phyloP scores from a whole-genome alignment of 2,888 invertebrate species.

The Abrostola tripartita region DNA sequence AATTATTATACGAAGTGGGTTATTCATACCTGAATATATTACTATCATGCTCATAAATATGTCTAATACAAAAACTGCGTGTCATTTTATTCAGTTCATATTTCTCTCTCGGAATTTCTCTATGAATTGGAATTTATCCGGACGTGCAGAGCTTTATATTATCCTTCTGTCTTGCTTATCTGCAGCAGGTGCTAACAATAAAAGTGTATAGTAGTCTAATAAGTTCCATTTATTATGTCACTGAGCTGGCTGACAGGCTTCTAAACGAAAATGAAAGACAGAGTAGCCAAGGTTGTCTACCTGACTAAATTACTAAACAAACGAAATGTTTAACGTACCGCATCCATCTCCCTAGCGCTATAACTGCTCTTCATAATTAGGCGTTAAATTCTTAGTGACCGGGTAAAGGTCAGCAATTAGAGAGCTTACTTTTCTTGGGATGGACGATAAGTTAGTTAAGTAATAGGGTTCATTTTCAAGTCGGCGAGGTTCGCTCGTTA shows the following conservation, averaged over 20 bases:
- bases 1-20: slow-evolving; percentile 40
- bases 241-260: slow-evolving; percentile 3
- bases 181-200: slow-evolving; percentile 1
- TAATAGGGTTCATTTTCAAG: slow-evolving; percentile 85
- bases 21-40: slow-evolving; percentile 28
- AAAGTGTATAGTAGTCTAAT: slow-evolving; percentile 8
- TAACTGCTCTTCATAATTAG: slow-evolving; percentile 51
- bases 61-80: slow-evolving; percentile 2
- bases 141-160: background rate
- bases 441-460: slow-evolving; percentile 77
- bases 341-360: slow-evolving; percentile 43
- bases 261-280: slow-evolving; percentile 37
- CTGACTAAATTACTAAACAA: slow-evolving; percentile 47
- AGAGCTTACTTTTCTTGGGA: slow-evolving; percentile 65
- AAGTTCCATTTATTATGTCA: slow-evolving; percentile 32
- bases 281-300: slow-evolving; percentile 28
- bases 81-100: slow-evolving; percentile 5
- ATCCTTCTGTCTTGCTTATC: background rate
- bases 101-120: background rate
- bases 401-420: slow-evolving; percentile 76
- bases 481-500: slow-evolving; percentile 79
- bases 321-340: slow-evolving; percentile 53
- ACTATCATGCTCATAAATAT: slow-evolving; percentile 16
- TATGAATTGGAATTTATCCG: background rate
- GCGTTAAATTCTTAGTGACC: slow-evolving; percentile 53